Evolutionary conservation across 1,140 invertebrate species (phyloP).

Genomic region (Hesperophylax magnus): DNA sequence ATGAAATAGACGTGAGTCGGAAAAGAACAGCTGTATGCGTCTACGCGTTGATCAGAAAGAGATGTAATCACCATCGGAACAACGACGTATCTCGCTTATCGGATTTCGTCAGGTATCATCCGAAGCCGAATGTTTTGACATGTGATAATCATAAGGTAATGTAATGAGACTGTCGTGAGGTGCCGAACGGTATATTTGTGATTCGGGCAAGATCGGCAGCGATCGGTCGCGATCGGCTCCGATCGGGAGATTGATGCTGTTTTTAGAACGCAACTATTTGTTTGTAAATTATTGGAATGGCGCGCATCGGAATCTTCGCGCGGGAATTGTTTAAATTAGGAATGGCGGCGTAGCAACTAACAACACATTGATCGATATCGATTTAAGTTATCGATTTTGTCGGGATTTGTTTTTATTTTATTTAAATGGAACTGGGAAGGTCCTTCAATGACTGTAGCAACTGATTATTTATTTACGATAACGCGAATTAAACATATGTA

Average conservation of each 20-base stretch:
- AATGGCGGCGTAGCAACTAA: neutral
- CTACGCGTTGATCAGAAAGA: conserved; percentile 44
- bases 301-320: conserved; percentile 29
- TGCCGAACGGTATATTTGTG: conserved; percentile 47
- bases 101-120: conserved; percentile 65
- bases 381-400: neutral
- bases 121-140: conserved; percentile 67
- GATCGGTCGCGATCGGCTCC: neutral
- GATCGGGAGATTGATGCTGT: conserved; percentile 38
- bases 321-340: conserved; percentile 39
- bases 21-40: conserved; percentile 60
- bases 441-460: too few species aligned
- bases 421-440: too few species aligned
- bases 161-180: conserved; percentile 62
- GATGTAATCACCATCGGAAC: conserved; percentile 59
- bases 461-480: too few species aligned
- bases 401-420: too few species aligned
- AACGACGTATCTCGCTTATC: conserved; percentile 68
- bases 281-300: conserved; percentile 37
- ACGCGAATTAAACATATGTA: too few species aligned
- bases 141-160: conserved; percentile 72
- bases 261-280: conserved; percentile 36
- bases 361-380: neutral
- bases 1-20: conserved; percentile 68
- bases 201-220: conserved; percentile 39